Evolutionary conservation across 2,113 vertebrate species (phyloP).

Genomic region (Callipepla californica): DNA sequence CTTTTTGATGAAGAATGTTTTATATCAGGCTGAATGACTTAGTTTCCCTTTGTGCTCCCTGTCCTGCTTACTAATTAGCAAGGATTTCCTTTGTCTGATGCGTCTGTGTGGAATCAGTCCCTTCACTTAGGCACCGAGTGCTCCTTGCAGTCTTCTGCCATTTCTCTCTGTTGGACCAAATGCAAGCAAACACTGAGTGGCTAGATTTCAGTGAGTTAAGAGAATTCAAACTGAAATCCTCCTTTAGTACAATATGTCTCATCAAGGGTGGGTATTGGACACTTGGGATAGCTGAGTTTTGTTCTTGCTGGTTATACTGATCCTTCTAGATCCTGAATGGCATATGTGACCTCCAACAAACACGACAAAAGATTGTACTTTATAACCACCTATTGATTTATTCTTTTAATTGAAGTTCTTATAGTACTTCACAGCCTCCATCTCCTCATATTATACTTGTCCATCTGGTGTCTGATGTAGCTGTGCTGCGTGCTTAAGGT

Average conservation of each 20-base stretch:
- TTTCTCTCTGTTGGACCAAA: not conserved
- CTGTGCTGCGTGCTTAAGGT: not conserved
- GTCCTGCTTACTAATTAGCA: slow-evolving; percentile 2
- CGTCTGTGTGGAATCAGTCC: not conserved
- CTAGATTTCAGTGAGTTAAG: not conserved
- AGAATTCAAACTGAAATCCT: not conserved
- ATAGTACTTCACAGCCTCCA: not conserved
- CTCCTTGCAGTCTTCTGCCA: not conserved
- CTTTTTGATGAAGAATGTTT: not conserved
- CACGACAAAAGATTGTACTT: not conserved
- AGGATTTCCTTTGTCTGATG: not conserved
- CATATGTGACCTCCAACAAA: not conserved
- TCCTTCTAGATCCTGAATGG: not conserved
- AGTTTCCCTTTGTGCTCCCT: not conserved
- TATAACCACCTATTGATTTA: not conserved
- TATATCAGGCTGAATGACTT: not conserved
- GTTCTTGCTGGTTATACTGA: not conserved
- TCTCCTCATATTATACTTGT: not conserved
- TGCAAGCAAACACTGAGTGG: not conserved
- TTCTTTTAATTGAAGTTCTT: not conserved
- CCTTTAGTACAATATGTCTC: too few relatives aligned
- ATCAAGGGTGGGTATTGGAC: not conserved
- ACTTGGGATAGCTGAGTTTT: not conserved
- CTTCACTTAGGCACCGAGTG: not conserved
- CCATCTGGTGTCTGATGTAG: not conserved